phyloP scores from a whole-genome alignment of 2,113 vertebrate species.

The Malurus elegans region DNA sequence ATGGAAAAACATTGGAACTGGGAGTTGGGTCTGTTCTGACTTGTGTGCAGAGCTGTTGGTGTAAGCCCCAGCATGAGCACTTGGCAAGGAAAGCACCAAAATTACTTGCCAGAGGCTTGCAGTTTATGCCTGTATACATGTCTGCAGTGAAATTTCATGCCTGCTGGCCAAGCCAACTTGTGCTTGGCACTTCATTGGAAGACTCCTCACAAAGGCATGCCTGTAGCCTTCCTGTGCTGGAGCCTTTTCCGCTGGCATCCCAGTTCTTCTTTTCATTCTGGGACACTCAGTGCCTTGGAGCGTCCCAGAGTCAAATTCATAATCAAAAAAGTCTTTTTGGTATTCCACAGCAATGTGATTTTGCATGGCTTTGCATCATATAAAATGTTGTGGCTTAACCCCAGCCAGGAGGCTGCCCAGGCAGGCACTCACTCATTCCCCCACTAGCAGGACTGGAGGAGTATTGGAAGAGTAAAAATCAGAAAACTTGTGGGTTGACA shows the following conservation, averaged over 20 bases:
- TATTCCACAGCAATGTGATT: neutral
- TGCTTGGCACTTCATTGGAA: neutral
- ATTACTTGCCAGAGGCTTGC: neutral
- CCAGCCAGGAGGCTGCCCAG: neutral
- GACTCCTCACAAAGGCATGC: neutral
- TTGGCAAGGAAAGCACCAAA: neutral
- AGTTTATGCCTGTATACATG: neutral
- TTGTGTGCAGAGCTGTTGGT: neutral
- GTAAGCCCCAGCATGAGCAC: neutral
- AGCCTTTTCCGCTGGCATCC: neutral
- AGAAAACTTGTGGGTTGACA: neutral
- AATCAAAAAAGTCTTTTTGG: neutral
- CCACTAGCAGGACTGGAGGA: neutral
- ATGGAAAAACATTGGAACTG: neutral
- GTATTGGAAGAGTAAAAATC: neutral
- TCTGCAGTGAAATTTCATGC: neutral
- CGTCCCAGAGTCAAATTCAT: neutral
- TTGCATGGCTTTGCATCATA: neutral
- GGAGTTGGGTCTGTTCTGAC: neutral
- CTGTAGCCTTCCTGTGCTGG: neutral
- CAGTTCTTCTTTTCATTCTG: neutral
- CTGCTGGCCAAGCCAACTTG: neutral
- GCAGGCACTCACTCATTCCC: neutral
- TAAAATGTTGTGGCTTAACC: neutral
- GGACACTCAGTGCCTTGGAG: neutral